A percentile compares a stretch with the other conserved stretches of the same genome.
phyloP scores from a whole-genome alignment of 2,797 vertebrate genomes.

The Scyliorhinus canicula region DNA sequence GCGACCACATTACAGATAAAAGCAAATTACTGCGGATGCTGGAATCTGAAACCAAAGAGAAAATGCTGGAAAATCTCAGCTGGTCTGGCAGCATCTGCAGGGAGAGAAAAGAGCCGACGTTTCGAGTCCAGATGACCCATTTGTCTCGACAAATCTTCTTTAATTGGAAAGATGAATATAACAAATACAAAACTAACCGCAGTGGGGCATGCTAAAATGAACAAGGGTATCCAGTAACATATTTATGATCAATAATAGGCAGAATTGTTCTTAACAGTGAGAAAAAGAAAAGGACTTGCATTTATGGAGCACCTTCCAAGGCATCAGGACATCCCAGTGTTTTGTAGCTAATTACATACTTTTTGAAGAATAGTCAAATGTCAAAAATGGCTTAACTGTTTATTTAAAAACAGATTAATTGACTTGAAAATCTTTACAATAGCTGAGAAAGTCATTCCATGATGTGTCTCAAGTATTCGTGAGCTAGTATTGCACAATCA shows the following conservation, averaged over 20 bases:
- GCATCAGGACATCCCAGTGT: not conserved
- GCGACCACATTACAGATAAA: not conserved
- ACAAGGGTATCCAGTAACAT: not conserved
- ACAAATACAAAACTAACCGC: not conserved
- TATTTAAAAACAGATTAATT: not conserved
- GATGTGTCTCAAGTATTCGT: not conserved
- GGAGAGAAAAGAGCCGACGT: too few relatives aligned
- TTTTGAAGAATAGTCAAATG: not conserved
- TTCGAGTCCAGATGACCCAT: too few relatives aligned
- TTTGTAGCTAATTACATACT: not conserved
- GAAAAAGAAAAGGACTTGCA: not conserved
- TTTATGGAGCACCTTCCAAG: not conserved
- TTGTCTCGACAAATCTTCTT: not conserved
- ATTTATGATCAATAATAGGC: not conserved
- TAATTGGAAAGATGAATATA: not conserved
- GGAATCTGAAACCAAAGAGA: too few relatives aligned
- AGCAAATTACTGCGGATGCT: too few relatives aligned
- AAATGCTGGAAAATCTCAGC: too few relatives aligned
- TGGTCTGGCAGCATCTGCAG: too few relatives aligned
- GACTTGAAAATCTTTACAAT: not conserved
- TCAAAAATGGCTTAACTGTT: not conserved
- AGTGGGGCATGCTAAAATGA: not conserved
- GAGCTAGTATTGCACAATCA: not conserved
- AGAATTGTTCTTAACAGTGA: not conserved
- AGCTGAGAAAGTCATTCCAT: not conserved